phyloP scores from a whole-genome alignment of 1,140 invertebrate species.

The Nephotettix cincticeps region DNA sequence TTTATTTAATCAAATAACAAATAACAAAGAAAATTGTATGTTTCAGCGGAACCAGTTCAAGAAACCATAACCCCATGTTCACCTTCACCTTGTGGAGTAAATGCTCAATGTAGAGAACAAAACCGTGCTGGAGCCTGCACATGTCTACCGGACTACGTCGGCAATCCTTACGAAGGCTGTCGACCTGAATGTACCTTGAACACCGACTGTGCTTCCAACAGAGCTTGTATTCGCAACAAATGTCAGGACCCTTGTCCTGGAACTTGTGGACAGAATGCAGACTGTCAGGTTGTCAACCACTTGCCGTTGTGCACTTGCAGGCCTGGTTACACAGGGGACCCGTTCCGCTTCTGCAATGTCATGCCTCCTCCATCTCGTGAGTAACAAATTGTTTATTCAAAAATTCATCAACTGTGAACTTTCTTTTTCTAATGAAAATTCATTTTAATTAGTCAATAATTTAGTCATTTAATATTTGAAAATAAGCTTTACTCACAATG shows the following conservation, averaged over 20 bases:
- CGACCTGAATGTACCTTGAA: constrained; percentile 69
- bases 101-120: constrained; percentile 74
- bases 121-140: constrained; percentile 67
- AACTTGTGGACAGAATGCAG: constrained; percentile 54
- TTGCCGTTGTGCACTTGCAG: constrained; percentile 56
- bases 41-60: constrained; percentile 29
- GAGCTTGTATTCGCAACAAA: constrained; percentile 65
- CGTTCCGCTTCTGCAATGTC: constrained; percentile 62
- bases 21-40: background rate
- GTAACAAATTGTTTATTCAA: too few relatives aligned
- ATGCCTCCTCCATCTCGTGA: constrained; percentile 45
- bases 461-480: too few relatives aligned
- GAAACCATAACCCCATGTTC: constrained; percentile 59
- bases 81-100: constrained; percentile 75
- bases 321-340: constrained; percentile 52
- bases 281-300: constrained; percentile 57
- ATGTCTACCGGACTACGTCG: constrained; percentile 53
- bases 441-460: too few relatives aligned
- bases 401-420: too few relatives aligned
- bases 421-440: too few relatives aligned
- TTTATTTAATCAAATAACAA: too few relatives aligned
- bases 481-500: too few relatives aligned
- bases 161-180: constrained; percentile 59
- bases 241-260: constrained; percentile 65
- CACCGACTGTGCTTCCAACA: constrained; percentile 64